phyloP scores from a whole-genome alignment of 1,140 invertebrate species.

The Halesus radiatus region DNA sequence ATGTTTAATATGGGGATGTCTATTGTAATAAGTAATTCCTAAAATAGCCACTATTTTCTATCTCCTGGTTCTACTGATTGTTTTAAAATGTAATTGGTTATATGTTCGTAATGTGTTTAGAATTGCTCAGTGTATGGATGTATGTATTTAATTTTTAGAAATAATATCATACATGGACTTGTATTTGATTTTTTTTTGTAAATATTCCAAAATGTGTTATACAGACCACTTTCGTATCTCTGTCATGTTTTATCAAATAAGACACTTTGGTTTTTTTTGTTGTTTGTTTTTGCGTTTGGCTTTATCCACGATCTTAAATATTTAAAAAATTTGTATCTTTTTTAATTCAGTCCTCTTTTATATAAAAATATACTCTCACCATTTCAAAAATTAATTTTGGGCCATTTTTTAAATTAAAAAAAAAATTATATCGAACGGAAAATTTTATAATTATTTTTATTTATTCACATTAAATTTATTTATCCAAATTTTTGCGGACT shows the following conservation, averaged over 20 bases:
- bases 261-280: neutral
- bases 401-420: neutral
- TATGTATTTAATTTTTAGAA: slow-evolving; percentile 32
- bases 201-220: slow-evolving; percentile 32
- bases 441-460: neutral
- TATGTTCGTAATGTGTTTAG: neutral
- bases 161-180: neutral
- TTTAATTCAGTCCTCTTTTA: neutral
- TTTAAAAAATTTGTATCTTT: neutral
- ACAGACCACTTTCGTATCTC: neutral
- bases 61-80: too few species aligned
- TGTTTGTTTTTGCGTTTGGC: neutral
- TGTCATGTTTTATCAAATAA: neutral
- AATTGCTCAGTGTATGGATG: slow-evolving; percentile 30
- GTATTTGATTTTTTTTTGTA: neutral
- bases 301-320: too few species aligned
- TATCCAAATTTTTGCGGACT: slow-evolving; percentile 15
- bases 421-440: neutral
- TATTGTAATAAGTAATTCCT: too few species aligned
- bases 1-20: too few species aligned
- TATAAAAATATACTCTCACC: neutral
- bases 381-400: neutral
- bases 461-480: slow-evolving; percentile 21
- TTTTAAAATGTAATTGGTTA: too few species aligned
- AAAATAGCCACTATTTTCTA: too few species aligned